Base-by-base conservation (phyloP, 2,113 vertebrate genomes). In the Forbesichthys papilliferus region DNA sequence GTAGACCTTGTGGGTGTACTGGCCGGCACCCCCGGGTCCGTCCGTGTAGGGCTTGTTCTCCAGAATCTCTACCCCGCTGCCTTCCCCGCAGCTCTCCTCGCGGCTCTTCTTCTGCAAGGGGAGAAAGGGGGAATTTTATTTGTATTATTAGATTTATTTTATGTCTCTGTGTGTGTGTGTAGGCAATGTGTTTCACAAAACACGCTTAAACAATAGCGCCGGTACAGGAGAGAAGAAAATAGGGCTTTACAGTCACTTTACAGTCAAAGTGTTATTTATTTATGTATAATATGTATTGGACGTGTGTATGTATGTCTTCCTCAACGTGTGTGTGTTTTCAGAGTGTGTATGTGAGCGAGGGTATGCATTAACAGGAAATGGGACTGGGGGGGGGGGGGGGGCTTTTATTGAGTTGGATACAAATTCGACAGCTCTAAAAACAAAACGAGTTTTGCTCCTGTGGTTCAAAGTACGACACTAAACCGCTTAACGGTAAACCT, bases 1-100 rank as follows among this genome's bases (percentile, higher is more conserved):
- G 83, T 98, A 98, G 68, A 98, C 96, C 82, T 98, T 98, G 88
- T 96, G 96, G 0, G 97, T 98, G 86, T 98, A 98, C 88, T 98
- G 97, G 61, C 97, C 97, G 0, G 87, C 90, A 63, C 97, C 97
- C 0, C 96, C 97, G 0, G 96, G 97, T 5, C 97, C 97, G 5
- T 98, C 96, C 0, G 91, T 94, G 87, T 98, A 98, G 0, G 97
- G 97, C 77, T 95, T 93, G 82, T 98, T 98, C 85, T 98, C 95
- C 77, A 98, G 86, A 88, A 98, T 98, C 89, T 98, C 97, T 70
- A 98, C 97, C 0, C 97, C 97, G 0, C 96, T 98, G 79, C 96
- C 96, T 83, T 98, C 96, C 0, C 96, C 96, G 1, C 92, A 94
- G 4, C 94, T 98, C 90, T 98, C 97, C 7, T 98, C 95, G 34